Evolutionary conservation across 2,888 invertebrate species (phyloP).

Genomic region (Stegana nigrithorax): DNA sequence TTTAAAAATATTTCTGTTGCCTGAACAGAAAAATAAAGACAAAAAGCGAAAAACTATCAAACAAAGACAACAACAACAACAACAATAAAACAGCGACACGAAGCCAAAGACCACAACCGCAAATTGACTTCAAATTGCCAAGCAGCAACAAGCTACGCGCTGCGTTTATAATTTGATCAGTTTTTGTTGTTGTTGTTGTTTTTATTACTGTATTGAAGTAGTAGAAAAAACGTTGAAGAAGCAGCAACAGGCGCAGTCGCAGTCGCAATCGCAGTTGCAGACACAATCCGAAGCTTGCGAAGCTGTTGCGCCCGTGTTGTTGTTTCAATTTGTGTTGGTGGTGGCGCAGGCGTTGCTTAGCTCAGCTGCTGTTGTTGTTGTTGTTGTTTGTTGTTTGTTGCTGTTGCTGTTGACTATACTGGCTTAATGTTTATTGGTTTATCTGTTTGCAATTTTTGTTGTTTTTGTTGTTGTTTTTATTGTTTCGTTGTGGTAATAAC

Average conservation of each 20-base stretch:
- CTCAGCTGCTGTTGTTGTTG: constrained; percentile 14
- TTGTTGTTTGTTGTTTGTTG: constrained; percentile 27
- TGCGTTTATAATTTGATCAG: constrained; percentile 1
- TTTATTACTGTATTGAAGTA: too few species aligned
- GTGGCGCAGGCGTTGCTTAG: constrained; percentile 1
- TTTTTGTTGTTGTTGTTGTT: too few species aligned
- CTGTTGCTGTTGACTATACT: constrained; percentile 35
- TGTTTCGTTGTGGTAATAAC: constrained; percentile 46
- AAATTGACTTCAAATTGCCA: constrained; percentile 58
- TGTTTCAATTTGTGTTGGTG: too few species aligned
- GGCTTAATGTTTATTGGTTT: constrained; percentile 61
- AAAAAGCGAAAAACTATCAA: neutral
- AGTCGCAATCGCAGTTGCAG: too few species aligned
- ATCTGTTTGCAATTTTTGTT: constrained; percentile 33
- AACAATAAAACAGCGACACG: neutral
- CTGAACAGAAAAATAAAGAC: neutral
- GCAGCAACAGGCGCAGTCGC: too few species aligned
- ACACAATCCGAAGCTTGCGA: too few species aligned
- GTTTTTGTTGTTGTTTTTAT: constrained; percentile 12
- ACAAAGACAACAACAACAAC: neutral
- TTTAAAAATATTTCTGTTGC: constrained; percentile 8
- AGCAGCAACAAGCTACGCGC: constrained; percentile 36
- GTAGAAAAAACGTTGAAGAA: too few species aligned
- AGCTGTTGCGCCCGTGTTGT: too few species aligned
- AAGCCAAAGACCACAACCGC: constrained; percentile 38